Conservation (phyloP, 2,797 vertebrate genomes). For the Gymnopithys bicolor region DNA sequence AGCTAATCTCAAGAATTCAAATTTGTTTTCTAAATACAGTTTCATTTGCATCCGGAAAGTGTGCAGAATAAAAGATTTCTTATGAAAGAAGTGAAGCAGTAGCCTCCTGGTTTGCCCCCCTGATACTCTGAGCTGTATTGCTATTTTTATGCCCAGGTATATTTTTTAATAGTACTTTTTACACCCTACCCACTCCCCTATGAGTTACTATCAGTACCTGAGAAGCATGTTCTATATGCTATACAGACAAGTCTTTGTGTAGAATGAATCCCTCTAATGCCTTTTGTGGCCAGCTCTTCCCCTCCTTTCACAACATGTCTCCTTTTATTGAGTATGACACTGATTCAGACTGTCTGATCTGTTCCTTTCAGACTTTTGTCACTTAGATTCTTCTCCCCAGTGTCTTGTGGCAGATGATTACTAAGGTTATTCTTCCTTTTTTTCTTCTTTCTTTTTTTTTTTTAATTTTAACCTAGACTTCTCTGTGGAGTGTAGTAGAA, state of each 20-base stretch:
- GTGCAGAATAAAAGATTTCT: neutral
- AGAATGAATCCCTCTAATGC: neutral
- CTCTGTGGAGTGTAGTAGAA: neutral
- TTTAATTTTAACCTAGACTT: neutral
- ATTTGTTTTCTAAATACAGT: neutral
- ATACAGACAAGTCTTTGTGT: neutral
- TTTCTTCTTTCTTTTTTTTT: neutral
- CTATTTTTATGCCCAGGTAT: neutral
- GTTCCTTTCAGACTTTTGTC: neutral
- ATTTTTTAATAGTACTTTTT: neutral
- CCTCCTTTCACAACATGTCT: neutral
- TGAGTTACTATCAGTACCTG: neutral
- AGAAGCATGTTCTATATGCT: neutral
- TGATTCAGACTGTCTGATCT: neutral
- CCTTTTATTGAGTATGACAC: neutral
- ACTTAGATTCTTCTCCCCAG: neutral
- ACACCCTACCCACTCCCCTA: rapidly evolving
- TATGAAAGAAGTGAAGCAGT: neutral
- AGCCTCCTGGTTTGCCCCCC: neutral
- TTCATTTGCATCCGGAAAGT: neutral
- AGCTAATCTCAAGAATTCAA: neutral
- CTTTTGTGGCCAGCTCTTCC: neutral
- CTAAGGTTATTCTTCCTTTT: neutral
- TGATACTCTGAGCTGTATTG: neutral
- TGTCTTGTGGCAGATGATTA: neutral